Percentiles rank a stretch among this genome's conserved stretches.
Evolutionary conservation across 2,113 vertebrate species (phyloP).

Genomic region (Phrynosoma platyrhinos): DNA sequence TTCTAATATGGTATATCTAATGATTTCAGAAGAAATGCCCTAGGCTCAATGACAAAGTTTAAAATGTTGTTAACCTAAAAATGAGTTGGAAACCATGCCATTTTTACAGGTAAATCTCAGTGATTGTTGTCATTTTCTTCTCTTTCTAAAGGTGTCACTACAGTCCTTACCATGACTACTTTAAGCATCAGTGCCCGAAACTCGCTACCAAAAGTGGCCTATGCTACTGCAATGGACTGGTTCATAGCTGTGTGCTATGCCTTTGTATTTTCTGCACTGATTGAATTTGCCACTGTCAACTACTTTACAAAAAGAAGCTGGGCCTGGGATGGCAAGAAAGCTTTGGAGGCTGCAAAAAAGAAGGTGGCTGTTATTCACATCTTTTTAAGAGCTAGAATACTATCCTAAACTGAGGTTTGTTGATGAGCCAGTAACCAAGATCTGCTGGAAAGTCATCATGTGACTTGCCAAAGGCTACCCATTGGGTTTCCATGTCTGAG

Average conservation of each 20-base stretch:
- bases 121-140: constrained; percentile 26
- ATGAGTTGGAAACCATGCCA: too few relatives aligned
- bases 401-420: background rate
- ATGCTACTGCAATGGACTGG: constrained; percentile 99
- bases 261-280: constrained; percentile 97
- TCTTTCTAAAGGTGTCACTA: constrained; percentile 88
- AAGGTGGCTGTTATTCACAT: constrained; percentile 79
- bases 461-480: too few relatives aligned
- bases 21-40: background rate
- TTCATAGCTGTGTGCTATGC: constrained; percentile 98
- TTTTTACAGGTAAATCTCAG: background rate
- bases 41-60: background rate
- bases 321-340: constrained; percentile 99
- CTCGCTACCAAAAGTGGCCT: constrained; percentile 97
- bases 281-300: constrained; percentile 98
- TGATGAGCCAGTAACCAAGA: background rate
- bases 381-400: constrained; percentile 22
- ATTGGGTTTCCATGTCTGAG: too few relatives aligned
- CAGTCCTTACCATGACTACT: constrained; percentile 98
- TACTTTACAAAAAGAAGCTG: constrained; percentile 98
- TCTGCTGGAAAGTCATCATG: background rate
- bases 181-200: constrained; percentile 97
- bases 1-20: background rate
- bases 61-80: too few relatives aligned
- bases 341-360: constrained; percentile 92